These are phyloP conservation scores for Trachelus troglodyta DNA, from an alignment of 2,888 invertebrate genomes.

Conservation along the genomic window DNA sequence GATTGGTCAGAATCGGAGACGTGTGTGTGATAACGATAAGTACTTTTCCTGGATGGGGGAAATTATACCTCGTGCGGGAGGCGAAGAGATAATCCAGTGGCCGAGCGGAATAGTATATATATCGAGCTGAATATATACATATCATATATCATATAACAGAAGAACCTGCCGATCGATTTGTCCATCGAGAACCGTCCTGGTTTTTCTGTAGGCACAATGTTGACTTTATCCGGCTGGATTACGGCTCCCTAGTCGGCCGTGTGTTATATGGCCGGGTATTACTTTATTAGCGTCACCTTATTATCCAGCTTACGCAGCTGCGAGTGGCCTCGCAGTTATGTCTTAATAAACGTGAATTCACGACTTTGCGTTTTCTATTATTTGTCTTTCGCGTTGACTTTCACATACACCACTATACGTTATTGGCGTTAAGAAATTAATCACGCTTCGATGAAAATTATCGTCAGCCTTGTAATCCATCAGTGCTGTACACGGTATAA, in stretches of 20 bases:
- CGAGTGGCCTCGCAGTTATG: not conserved
- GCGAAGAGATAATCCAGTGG: not conserved
- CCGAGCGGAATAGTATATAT: not conserved
- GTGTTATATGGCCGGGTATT: conserved; percentile 2
- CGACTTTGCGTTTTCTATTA: not conserved
- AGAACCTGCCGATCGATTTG: conserved; percentile 3
- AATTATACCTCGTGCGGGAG: not conserved
- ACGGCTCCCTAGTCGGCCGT: not conserved
- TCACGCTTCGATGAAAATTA: no score
- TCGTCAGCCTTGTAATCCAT: no score
- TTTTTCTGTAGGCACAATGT: not conserved
- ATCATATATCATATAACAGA: not conserved
- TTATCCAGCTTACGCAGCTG: conserved; percentile 5
- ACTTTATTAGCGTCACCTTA: conserved; percentile 3
- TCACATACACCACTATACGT: no score
- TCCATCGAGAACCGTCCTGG: not conserved
- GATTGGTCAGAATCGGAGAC: conserved; percentile 16
- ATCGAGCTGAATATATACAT: no score
- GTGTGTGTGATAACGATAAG: conserved; percentile 16
- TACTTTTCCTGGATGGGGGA: conserved; percentile 7
- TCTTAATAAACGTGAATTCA: not conserved
- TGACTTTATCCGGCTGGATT: conserved; percentile 1
- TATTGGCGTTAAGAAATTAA: no score
- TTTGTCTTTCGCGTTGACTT: no score
- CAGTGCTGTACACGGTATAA: no score